A percentile compares a stretch with the other conserved stretches of the same genome.
Evolutionary conservation across 35 echinoderm and acorn worm genomes (phyloP).

Genomic region (Lytechinus variegatus): DNA sequence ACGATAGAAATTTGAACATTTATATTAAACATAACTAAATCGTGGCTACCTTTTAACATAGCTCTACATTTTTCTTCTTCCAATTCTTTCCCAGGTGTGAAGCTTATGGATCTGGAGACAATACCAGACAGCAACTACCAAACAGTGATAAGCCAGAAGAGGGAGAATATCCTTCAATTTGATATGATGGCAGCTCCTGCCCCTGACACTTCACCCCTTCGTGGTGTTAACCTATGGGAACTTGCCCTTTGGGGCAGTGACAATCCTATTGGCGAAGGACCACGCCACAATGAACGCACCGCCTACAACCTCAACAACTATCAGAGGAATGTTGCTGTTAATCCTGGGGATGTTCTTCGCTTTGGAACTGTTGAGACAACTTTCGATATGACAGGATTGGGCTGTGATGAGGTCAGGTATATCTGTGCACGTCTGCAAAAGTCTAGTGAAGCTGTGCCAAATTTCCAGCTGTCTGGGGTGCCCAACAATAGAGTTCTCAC

Average conservation of each 20-base stretch:
- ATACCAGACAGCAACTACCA: slow-evolving; percentile 47
- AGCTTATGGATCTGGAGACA: slow-evolving; percentile 71
- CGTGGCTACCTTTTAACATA: neutral
- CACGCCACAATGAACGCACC: slow-evolving; percentile 46
- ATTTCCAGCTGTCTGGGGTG: slow-evolving; percentile 74
- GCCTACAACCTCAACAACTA: slow-evolving; percentile 52
- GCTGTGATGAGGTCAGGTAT: slow-evolving; percentile 74
- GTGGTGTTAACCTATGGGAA: slow-evolving; percentile 76
- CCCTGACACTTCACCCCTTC: slow-evolving; percentile 49
- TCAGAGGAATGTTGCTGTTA: slow-evolving; percentile 42
- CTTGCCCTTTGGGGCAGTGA: slow-evolving; percentile 73
- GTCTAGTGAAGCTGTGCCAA: slow-evolving; percentile 58
- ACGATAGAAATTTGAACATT: neutral
- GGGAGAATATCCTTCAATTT: slow-evolving; percentile 56
- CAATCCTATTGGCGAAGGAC: slow-evolving; percentile 64
- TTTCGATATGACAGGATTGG: slow-evolving; percentile 77
- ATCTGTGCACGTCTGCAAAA: slow-evolving; percentile 82
- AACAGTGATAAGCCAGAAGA: slow-evolving; percentile 44
- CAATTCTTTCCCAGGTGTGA: slow-evolving; percentile 58
- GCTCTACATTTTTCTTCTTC: neutral
- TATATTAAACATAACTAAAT: neutral
- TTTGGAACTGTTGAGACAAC: slow-evolving; percentile 74
- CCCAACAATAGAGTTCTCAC: slow-evolving; percentile 75
- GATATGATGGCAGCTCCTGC: slow-evolving; percentile 60
- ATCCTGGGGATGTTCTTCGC: slow-evolving; percentile 26